Percentiles rank a stretch among this genome's conserved stretches.
Evolutionary conservation across 2,797 vertebrate species (phyloP).

Genomic region (Alcedo atthis): DNA sequence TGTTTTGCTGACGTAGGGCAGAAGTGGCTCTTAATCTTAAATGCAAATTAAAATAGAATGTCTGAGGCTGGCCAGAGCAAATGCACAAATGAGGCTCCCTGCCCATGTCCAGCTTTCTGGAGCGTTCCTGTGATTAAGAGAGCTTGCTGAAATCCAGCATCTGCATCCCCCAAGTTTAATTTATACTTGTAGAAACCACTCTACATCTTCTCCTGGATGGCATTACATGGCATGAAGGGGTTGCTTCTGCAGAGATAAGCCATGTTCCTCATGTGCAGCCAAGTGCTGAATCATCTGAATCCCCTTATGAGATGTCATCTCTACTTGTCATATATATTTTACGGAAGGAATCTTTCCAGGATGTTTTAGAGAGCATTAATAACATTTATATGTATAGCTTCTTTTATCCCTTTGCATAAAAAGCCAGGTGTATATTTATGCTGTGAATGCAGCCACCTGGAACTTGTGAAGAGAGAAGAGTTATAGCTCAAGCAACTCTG

Average conservation of each 20-base stretch:
- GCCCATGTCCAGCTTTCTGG: not conserved
- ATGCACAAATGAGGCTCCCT: rapidly evolving
- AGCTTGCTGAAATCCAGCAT: not conserved
- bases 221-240: not conserved
- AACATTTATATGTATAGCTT: conserved; percentile 1
- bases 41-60: not conserved
- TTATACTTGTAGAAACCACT: not conserved
- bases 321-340: not conserved
- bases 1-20: not conserved
- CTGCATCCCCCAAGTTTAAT: not conserved
- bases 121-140: not conserved
- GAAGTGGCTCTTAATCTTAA: not conserved
- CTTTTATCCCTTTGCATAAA: conserved; percentile 41
- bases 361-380: conserved; percentile 13
- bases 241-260: not conserved
- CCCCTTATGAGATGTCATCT: not conserved
- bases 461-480: not conserved
- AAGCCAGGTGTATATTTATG: not conserved
- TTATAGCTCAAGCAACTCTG: not conserved
- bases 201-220: not conserved
- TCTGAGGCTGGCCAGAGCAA: not conserved
- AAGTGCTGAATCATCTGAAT: not conserved
- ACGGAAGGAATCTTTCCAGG: conserved; percentile 27
- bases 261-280: not conserved
- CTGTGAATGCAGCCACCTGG: not conserved